Percentiles rank a stretch among this genome's conserved stretches.
phyloP scores from a whole-genome alignment of 1,140 invertebrate species.

The Subanguina moxae region DNA sequence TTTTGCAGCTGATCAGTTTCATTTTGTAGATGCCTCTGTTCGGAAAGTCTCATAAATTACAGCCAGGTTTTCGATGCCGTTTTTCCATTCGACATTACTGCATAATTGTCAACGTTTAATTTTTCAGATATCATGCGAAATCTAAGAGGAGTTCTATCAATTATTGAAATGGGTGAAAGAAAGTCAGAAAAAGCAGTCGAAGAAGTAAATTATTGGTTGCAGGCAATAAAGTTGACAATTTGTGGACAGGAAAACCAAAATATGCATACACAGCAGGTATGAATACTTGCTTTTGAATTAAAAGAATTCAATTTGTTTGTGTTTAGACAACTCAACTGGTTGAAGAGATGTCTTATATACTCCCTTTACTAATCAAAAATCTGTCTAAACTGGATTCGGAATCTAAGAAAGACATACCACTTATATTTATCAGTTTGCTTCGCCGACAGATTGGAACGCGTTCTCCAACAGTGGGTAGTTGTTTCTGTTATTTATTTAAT shows the following conservation, averaged over 20 bases:
- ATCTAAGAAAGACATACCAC: conserved; percentile 97
- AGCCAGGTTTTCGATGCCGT: conserved; percentile 61
- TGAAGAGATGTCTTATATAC: conserved; percentile 77
- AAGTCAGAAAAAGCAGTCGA: conserved; percentile 69
- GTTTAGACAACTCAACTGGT: conserved; percentile 65
- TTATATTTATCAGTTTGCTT: conserved; percentile 97
- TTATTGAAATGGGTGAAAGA: conserved; percentile 72
- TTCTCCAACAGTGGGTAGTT: conserved; percentile 77
- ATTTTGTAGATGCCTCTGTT: conserved; percentile 75
- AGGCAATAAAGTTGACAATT: conserved; percentile 90
- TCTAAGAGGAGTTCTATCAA: conserved; percentile 84
- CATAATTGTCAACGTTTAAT: not conserved
- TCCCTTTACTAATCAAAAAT: conserved; percentile 86
- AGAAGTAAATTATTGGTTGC: conserved; percentile 94
- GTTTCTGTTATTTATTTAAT: conserved; percentile 65
- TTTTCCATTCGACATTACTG: not conserved
- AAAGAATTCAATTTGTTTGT: conserved; percentile 64
- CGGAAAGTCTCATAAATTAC: conserved; percentile 92
- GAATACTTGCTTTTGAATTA: not conserved
- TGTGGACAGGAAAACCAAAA: conserved; percentile 94
- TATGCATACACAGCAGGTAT: conserved; percentile 82
- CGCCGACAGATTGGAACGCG: conserved; percentile 93
- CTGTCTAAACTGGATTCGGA: conserved; percentile 95
- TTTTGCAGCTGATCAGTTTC: not conserved
- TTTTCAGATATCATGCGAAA: conserved; percentile 81